These are phyloP conservation scores for Myodes glareolus DNA, from an alignment of 2,113 vertebrate genomes.

Conservation along the genomic window DNA sequence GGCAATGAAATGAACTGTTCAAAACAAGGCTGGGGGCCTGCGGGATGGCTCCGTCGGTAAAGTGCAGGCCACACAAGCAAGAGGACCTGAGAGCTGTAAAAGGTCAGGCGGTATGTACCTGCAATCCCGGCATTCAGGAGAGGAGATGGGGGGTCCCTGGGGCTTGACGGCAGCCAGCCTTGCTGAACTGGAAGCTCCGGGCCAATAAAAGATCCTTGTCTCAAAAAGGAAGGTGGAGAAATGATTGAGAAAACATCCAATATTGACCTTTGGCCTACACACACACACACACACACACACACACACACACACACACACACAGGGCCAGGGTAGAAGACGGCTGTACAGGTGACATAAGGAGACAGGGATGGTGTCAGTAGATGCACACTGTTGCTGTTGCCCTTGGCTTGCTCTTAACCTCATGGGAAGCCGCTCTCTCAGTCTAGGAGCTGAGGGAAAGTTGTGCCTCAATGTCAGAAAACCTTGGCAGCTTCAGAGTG, in stretches of 20 bases:
- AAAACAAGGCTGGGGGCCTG: neutral
- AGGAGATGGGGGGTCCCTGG: neutral
- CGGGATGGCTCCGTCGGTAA: neutral
- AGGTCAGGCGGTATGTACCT: neutral
- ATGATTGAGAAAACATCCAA: neutral
- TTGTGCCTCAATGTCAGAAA: slow-evolving; percentile 58
- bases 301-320: neutral
- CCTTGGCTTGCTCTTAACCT: neutral
- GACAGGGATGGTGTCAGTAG: neutral
- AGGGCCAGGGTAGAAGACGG: fast-evolving
- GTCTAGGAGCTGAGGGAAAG: slow-evolving; percentile 7
- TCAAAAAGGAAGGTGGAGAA: neutral
- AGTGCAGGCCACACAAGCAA: neutral
- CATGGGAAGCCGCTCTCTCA: neutral
- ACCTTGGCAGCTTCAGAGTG: slow-evolving; percentile 63
- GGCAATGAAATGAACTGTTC: neutral
- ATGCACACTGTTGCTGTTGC: neutral
- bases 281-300: neutral
- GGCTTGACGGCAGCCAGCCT: neutral
- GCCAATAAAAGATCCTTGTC: neutral
- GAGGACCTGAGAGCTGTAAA: neutral
- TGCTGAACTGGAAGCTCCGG: too few species aligned
- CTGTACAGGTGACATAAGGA: neutral
- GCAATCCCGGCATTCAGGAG: too few species aligned
- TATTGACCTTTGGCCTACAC: neutral